phyloP scores from a whole-genome alignment of 2,113 vertebrate genomes.

The Lathamus discolor region DNA sequence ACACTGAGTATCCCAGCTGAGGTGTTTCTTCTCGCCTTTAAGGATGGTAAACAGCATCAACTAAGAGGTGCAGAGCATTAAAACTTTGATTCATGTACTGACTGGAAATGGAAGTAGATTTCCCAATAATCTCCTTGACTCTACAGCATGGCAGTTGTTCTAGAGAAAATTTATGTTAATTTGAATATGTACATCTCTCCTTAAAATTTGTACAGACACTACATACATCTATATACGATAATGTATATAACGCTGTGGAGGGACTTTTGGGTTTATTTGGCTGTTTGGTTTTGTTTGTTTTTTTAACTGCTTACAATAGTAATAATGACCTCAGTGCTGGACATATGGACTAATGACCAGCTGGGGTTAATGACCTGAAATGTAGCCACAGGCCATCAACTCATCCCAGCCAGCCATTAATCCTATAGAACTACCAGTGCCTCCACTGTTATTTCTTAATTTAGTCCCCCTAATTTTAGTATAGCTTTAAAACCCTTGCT shows the following conservation, averaged over 20 bases:
- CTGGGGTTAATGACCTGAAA: constrained; percentile 71
- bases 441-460: constrained; percentile 72
- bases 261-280: background rate
- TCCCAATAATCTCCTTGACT: background rate
- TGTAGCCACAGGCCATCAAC: constrained; percentile 61
- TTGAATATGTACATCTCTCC: background rate
- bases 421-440: constrained; percentile 59
- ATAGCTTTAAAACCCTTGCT: constrained; percentile 51
- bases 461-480: constrained; percentile 66
- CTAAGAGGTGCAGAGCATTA: background rate
- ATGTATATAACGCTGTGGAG: background rate
- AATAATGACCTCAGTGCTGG: constrained; percentile 51
- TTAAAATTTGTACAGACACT: background rate
- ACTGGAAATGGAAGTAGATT: background rate
- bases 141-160: background rate
- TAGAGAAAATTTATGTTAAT: background rate
- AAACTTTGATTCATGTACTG: background rate
- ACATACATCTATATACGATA: background rate
- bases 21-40: background rate
- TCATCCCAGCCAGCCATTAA: constrained; percentile 69
- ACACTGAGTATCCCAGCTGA: background rate
- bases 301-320: constrained; percentile 7
- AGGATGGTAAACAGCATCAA: background rate
- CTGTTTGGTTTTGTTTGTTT: background rate
- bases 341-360: constrained; percentile 64